phyloP scores from a whole-genome alignment of 1,140 invertebrate species.

The Cephus cinctus region DNA sequence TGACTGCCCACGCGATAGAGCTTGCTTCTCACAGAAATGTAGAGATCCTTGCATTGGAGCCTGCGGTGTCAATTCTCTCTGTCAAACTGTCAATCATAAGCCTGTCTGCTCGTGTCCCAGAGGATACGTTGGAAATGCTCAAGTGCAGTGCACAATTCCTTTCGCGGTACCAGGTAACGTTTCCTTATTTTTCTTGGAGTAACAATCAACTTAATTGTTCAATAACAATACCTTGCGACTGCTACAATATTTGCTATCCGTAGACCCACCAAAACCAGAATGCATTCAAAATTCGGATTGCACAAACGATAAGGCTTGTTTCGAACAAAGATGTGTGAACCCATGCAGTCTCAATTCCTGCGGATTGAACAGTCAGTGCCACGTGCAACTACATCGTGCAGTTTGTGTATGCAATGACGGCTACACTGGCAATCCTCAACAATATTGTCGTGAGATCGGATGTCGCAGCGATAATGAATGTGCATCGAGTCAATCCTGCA shows the following conservation, averaged over 20 bases:
- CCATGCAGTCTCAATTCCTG: conserved; percentile 76
- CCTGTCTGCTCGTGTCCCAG: conserved; percentile 78
- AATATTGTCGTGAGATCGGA: conserved; percentile 76
- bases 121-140: conserved; percentile 77
- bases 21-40: conserved; percentile 80
- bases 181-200: no score
- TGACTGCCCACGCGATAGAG: conserved; percentile 77
- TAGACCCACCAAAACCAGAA: conserved; percentile 67
- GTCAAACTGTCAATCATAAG: conserved; percentile 78
- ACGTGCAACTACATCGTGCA: conserved; percentile 77
- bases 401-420: conserved; percentile 82
- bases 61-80: conserved; percentile 84
- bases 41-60: conserved; percentile 77
- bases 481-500: conserved; percentile 76
- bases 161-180: conserved; percentile 31
- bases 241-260: conserved; percentile 15
- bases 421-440: conserved; percentile 81
- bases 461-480: conserved; percentile 85
- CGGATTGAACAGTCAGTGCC: conserved; percentile 78
- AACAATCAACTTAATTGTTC: no score
- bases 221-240: conserved; percentile 2
- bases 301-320: conserved; percentile 79
- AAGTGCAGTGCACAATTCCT: conserved; percentile 65
- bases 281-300: conserved; percentile 81
- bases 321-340: conserved; percentile 72